Percentiles rank a stretch among this genome's conserved stretches.
phyloP scores from a whole-genome alignment of 2,797 vertebrate species.

The Alosa sapidissima region DNA sequence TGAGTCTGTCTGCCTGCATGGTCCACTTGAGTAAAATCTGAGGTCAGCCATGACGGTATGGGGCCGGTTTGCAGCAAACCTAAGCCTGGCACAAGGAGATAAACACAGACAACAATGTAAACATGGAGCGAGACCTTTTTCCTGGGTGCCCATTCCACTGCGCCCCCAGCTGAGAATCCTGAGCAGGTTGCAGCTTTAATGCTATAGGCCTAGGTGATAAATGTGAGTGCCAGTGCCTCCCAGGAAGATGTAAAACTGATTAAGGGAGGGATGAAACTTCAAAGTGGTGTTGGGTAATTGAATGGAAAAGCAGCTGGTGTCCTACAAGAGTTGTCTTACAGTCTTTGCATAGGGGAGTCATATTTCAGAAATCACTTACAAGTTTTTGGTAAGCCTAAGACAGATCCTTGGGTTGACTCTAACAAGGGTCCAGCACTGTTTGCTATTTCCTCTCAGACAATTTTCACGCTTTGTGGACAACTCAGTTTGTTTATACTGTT shows the following conservation, averaged over 20 bases:
- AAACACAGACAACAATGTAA: constrained; percentile 8
- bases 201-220: neutral
- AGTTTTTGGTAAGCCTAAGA: neutral
- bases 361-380: neutral
- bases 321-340: neutral
- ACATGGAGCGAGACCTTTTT: neutral
- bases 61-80: neutral
- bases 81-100: neutral
- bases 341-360: neutral
- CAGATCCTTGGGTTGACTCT: neutral
- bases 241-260: neutral
- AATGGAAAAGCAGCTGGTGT: neutral
- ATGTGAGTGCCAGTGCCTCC: neutral
- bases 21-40: neutral
- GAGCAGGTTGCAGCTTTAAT: neutral
- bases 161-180: neutral
- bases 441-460: neutral
- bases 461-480: neutral
- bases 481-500: neutral
- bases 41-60: neutral
- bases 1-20: neutral
- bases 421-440: neutral
- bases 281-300: neutral
- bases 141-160: neutral
- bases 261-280: neutral